phyloP scores from a whole-genome alignment of 2,797 vertebrate species.

The Lepidocolaptes lacrymiger region DNA sequence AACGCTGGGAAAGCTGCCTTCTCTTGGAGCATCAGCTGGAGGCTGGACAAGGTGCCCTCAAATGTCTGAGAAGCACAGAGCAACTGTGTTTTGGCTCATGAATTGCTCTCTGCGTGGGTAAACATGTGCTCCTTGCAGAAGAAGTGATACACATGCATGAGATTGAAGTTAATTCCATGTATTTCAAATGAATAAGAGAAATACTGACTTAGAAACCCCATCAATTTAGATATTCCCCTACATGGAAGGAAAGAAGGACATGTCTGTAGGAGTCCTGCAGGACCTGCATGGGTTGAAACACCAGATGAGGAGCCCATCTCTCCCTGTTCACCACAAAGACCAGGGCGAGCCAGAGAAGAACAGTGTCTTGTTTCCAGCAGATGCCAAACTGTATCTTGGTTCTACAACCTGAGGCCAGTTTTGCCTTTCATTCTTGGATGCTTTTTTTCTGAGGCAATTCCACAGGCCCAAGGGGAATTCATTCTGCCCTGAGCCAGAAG shows the following conservation, averaged over 20 bases:
- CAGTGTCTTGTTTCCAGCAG: background rate
- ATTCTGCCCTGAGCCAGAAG: background rate
- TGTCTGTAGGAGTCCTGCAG: background rate
- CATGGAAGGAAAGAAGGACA: rapidly evolving
- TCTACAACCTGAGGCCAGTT: background rate
- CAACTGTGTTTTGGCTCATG: background rate
- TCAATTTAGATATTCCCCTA: background rate
- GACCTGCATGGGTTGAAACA: background rate
- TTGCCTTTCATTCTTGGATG: background rate
- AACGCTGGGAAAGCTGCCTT: background rate
- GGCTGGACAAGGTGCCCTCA: background rate
- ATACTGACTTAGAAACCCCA: background rate
- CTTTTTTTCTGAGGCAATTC: background rate
- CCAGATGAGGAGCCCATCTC: background rate
- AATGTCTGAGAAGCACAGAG: background rate
- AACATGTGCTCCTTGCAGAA: background rate
- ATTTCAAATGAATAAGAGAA: background rate
- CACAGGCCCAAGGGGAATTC: background rate
- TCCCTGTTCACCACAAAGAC: background rate
- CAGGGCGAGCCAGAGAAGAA: background rate
- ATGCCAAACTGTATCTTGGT: background rate
- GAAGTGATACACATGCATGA: background rate
- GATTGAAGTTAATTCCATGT: background rate
- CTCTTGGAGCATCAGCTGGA: background rate
- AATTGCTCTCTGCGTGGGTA: background rate